These are phyloP conservation scores for Pipistrellus nathusii DNA, from an alignment of 2,797 vertebrate species.

Conservation along the genomic window DNA sequence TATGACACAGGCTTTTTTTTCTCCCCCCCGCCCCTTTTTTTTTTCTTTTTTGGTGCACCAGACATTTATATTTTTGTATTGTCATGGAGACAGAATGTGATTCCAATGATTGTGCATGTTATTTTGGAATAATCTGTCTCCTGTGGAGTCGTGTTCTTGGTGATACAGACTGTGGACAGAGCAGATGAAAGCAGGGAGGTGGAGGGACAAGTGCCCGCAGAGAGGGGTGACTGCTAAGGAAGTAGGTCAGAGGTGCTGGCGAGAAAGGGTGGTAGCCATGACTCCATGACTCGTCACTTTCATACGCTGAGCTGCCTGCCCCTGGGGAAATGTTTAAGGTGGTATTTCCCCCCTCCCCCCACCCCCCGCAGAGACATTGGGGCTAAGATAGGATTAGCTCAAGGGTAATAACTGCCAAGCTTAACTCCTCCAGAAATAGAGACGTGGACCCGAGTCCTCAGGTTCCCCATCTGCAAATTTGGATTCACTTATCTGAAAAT, in stretches of 20 bases:
- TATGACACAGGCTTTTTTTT: slow-evolving; percentile 11
- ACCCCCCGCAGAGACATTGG: background rate
- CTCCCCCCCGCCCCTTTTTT: background rate
- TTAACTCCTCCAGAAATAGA: background rate
- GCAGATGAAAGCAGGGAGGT: slow-evolving; percentile 65
- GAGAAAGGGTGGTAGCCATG: slow-evolving; percentile 51
- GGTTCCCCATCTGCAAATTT: background rate
- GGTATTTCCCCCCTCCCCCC: too few species aligned
- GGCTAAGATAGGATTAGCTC: background rate
- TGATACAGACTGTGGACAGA: slow-evolving; percentile 64
- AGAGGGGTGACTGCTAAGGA: slow-evolving; percentile 62
- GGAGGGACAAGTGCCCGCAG: slow-evolving; percentile 55
- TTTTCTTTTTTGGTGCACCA: slow-evolving; percentile 37
- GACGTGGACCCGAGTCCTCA: background rate
- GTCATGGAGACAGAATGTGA: slow-evolving; percentile 80
- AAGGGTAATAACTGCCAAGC: background rate
- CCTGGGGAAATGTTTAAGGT: slow-evolving; percentile 15
- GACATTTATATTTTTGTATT: slow-evolving; percentile 82
- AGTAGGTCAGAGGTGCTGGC: slow-evolving; percentile 67
- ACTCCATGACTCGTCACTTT: background rate
- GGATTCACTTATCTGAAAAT: background rate
- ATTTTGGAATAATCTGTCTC: slow-evolving; percentile 70
- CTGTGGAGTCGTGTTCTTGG: slow-evolving; percentile 61
- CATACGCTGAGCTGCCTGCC: background rate
- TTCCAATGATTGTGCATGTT: slow-evolving; percentile 64